A percentile compares a stretch with the other conserved stretches of the same genome.
Conservation (phyloP, 2,797 vertebrate species). For the Pseudocheirus occidentalis region DNA sequence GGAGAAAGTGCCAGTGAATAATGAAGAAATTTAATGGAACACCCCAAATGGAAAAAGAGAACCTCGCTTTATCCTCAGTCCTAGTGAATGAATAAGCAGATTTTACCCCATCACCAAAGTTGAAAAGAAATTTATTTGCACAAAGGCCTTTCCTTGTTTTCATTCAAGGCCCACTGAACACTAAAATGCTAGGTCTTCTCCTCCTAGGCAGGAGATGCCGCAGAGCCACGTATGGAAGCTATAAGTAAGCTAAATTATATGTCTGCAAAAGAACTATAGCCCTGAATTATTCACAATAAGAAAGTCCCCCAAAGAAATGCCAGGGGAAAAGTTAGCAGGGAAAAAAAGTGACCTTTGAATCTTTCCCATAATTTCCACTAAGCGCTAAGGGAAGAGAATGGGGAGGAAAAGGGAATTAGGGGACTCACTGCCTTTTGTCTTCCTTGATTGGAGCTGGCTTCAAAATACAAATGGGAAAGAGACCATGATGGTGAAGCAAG, state of each 20-base stretch:
- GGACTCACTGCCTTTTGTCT: not conserved
- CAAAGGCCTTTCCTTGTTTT: not conserved
- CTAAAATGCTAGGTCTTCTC: conserved; percentile 1
- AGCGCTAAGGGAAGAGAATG: not conserved
- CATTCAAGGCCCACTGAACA: conserved; percentile 8
- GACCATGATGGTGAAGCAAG: not conserved
- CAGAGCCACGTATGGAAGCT: not conserved
- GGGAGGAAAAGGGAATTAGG: not conserved
- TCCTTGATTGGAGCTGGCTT: not conserved
- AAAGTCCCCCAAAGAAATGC: not conserved
- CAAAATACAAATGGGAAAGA: conserved; percentile 28
- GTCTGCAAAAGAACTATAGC: not conserved
- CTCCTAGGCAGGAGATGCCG: not conserved
- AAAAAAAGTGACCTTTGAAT: not conserved
- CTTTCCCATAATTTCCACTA: conserved; percentile 7
- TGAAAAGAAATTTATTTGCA: conserved; percentile 21
- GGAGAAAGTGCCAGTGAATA: conserved; percentile 14
- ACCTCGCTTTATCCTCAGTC: conserved; percentile 14
- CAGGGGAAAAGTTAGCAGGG: conserved; percentile 1
- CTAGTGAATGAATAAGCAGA: conserved; percentile 11
- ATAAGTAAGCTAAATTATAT: conserved; percentile 4
- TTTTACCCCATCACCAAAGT: not conserved
- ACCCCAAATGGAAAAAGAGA: not conserved
- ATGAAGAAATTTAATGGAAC: conserved; percentile 17
- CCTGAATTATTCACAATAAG: not conserved